Percentiles rank a stretch among this genome's conserved stretches.
phyloP scores from a whole-genome alignment of 2,113 vertebrate genomes.

The Oryzias woworae region DNA sequence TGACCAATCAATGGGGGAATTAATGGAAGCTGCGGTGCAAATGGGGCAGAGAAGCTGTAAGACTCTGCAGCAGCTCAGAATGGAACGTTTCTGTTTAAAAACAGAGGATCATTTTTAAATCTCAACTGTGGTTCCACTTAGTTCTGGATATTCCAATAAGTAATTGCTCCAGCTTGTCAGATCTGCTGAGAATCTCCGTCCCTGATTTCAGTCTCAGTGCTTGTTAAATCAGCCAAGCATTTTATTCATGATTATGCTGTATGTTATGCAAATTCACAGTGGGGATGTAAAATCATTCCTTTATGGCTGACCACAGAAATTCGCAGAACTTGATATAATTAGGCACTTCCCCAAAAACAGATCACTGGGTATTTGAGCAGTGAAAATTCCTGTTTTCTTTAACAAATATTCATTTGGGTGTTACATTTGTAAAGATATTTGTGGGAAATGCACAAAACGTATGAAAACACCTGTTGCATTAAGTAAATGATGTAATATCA shows the following conservation, averaged over 20 bases:
- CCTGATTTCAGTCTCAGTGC: conserved; percentile 42
- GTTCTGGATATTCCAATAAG: conserved; percentile 26
- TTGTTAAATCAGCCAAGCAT: conserved; percentile 33
- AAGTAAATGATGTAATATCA: conserved; percentile 38
- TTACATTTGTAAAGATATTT: conserved; percentile 47
- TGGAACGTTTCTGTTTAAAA: conserved; percentile 35
- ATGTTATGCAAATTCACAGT: conserved; percentile 51
- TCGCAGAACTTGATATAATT: conserved; percentile 22
- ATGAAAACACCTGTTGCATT: conserved; percentile 32
- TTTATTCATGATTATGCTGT: conserved; percentile 51
- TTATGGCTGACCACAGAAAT: conserved; percentile 37
- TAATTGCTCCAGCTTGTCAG: conserved; percentile 31
- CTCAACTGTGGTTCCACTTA: conserved; percentile 22
- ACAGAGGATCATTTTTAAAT: not conserved
- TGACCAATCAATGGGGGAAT: conserved; percentile 73
- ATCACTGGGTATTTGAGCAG: conserved; percentile 37
- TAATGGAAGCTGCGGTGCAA: conserved; percentile 58
- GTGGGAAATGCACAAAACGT: conserved; percentile 36
- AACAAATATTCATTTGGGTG: conserved; percentile 46
- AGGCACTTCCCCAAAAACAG: conserved; percentile 35
- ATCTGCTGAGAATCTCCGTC: conserved; percentile 46
- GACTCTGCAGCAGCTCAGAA: conserved; percentile 17
- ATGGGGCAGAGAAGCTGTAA: conserved; percentile 33
- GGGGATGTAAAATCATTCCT: conserved; percentile 44
- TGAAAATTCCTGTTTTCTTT: conserved; percentile 48